Evolutionary conservation across 2,797 vertebrate genomes (phyloP).

Genomic region (Serranus cabrilla): DNA sequence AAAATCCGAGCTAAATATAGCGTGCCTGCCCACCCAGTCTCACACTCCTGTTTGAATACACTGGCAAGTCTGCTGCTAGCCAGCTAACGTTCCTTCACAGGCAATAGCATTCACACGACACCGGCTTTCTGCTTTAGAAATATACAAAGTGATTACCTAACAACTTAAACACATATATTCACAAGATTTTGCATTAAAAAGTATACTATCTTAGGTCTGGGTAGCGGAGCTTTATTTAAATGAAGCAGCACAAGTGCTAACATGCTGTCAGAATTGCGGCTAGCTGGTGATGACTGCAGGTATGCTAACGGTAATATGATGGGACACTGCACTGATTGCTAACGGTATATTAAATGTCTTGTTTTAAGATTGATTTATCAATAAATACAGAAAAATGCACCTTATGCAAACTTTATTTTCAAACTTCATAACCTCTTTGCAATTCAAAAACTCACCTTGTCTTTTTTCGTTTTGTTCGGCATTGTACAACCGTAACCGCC

Average conservation of each 20-base stretch:
- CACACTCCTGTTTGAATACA: conserved; percentile 47
- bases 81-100: conserved; percentile 43
- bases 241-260: conserved; percentile 22
- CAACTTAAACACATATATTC: not conserved
- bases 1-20: conserved; percentile 63
- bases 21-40: conserved; percentile 49
- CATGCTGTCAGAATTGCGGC: conserved; percentile 49
- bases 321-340: conserved; percentile 49
- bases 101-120: conserved; percentile 24
- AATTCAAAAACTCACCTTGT: conserved; percentile 83
- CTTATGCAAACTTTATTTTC: not conserved
- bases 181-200: not conserved
- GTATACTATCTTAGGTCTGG: not conserved
- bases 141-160: not conserved
- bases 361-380: not conserved
- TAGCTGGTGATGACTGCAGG: conserved; percentile 58
- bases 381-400: not conserved
- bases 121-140: conserved; percentile 12
- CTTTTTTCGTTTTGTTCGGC: conserved; percentile 90
- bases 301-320: conserved; percentile 63
- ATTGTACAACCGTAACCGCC: conserved; percentile 81
- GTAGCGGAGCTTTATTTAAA: not conserved
- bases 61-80: conserved; percentile 50
- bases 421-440: fast-evolving
- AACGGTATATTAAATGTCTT: conserved; percentile 10